These are phyloP conservation scores for Anneissia japonica DNA, from an alignment of 35 echinoderm and acorn worm genomes.

Conservation along the genomic window DNA sequence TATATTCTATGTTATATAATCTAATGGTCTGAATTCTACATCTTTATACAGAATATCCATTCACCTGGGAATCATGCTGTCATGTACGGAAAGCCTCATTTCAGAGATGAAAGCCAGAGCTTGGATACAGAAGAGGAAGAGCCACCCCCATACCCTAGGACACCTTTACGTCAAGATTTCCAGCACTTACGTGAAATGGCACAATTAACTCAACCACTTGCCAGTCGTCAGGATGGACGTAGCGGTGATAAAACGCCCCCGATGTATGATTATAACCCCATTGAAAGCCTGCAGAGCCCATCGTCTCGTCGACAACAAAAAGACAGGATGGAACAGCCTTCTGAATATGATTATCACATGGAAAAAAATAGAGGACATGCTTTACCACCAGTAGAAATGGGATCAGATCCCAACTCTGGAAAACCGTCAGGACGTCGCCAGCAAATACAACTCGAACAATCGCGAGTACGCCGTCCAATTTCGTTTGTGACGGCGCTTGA, in stretches of 20 bases:
- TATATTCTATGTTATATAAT: too few species aligned
- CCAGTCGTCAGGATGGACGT: not conserved
- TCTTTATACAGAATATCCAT: not conserved
- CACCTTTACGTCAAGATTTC: not conserved
- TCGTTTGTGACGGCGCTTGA: conserved; percentile 92
- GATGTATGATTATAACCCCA: not conserved
- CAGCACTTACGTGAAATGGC: not conserved
- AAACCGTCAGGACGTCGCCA: conserved; percentile 32
- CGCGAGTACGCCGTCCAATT: conserved; percentile 70
- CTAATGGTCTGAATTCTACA: too few species aligned
- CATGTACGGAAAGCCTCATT: not conserved
- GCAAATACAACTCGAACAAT: not conserved
- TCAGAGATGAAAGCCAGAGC: not conserved
- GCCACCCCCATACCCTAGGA: not conserved
- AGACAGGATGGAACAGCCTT: not conserved
- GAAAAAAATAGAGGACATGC: not conserved
- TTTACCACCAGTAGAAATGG: not conserved
- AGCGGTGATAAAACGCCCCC: not conserved
- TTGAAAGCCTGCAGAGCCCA: not conserved
- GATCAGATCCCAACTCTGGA: conserved; percentile 6
- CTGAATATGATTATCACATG: not conserved
- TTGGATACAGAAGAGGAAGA: not conserved
- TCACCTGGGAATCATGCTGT: not conserved
- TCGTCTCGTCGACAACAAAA: not conserved
- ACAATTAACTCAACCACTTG: not conserved